phyloP scores from a whole-genome alignment of 2,888 invertebrate genomes.

The Drosophila kanekoi region DNA sequence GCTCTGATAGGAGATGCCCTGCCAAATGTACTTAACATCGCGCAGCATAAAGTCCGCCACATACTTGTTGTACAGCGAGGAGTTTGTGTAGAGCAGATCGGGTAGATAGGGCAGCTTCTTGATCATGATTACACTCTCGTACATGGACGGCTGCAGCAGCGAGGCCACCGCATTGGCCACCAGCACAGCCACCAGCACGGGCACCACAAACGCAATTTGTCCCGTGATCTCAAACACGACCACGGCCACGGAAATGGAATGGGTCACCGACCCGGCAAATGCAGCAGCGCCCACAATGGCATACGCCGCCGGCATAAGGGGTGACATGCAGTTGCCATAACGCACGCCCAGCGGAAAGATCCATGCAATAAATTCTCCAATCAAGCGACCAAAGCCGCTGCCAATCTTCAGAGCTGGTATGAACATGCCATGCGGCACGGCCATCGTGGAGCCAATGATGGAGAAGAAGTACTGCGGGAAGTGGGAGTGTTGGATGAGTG shows the following conservation, averaged over 20 bases:
- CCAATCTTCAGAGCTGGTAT: slow-evolving; percentile 99
- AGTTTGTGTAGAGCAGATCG: slow-evolving; percentile 95
- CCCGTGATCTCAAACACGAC: slow-evolving; percentile 99
- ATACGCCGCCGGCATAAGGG: slow-evolving; percentile 97
- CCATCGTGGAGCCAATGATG: slow-evolving; percentile 96
- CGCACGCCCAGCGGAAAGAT: slow-evolving; percentile 96
- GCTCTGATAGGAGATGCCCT: slow-evolving; percentile 95
- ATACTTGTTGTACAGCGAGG: slow-evolving; percentile 96
- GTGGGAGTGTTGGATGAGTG: slow-evolving; percentile 45
- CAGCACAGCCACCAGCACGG: slow-evolving; percentile 97
- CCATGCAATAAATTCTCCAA: slow-evolving; percentile 97
- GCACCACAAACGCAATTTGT: slow-evolving; percentile 98
- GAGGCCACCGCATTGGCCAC: slow-evolving; percentile 98
- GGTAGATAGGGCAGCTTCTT: slow-evolving; percentile 99
- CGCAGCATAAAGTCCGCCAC: slow-evolving; percentile 99
- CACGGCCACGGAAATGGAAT: slow-evolving; percentile 98
- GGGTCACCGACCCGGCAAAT: slow-evolving; percentile 98
- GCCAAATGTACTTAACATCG: slow-evolving; percentile 94
- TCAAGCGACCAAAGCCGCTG: slow-evolving; percentile 95
- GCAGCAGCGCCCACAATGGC: slow-evolving; percentile 98
- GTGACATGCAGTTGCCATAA: slow-evolving; percentile 93
- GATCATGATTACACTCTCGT: slow-evolving; percentile 98
- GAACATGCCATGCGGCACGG: slow-evolving; percentile 98
- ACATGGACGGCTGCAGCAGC: slow-evolving; percentile 97
- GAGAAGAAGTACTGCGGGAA: slow-evolving; percentile 91